phyloP scores from a whole-genome alignment of 2,888 invertebrate species.

The Conomelus anceps region DNA sequence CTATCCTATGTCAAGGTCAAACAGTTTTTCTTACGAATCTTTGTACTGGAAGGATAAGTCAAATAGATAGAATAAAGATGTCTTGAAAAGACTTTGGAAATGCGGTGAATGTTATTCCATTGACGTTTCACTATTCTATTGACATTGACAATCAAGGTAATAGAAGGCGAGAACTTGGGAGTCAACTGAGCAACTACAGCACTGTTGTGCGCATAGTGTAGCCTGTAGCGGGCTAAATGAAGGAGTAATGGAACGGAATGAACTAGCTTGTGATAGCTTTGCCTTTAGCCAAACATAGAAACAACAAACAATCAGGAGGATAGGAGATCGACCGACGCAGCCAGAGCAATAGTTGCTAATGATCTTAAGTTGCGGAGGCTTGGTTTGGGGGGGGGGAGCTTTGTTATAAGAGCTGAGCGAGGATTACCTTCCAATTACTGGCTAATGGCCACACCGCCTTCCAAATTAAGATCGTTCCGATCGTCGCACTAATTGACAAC shows the following conservation, averaged over 20 bases:
- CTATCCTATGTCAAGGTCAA: no score
- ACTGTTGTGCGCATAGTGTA: no score
- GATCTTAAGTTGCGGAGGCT: neutral
- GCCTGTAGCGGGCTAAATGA: neutral
- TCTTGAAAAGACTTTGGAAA: neutral
- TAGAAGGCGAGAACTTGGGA: neutral
- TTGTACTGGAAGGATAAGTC: no score
- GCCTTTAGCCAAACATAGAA: neutral
- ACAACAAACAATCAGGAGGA: neutral
- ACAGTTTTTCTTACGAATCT: no score
- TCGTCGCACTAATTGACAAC: neutral
- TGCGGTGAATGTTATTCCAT: neutral
- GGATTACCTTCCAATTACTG: neutral
- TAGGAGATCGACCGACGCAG: no score
- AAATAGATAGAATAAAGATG: neutral
- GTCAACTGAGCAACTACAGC: no score
- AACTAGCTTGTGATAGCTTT: neutral
- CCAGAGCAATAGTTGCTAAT: neutral
- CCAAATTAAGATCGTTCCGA: neutral
- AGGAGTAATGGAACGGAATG: neutral
- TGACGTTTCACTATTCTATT: no score
- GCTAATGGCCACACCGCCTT: neutral
- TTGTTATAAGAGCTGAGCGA: neutral
- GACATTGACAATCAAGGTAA: neutral
- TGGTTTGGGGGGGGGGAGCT: neutral